Evolutionary conservation across 2,888 invertebrate genomes (phyloP).

Genomic region (Fabriciana adippe): DNA sequence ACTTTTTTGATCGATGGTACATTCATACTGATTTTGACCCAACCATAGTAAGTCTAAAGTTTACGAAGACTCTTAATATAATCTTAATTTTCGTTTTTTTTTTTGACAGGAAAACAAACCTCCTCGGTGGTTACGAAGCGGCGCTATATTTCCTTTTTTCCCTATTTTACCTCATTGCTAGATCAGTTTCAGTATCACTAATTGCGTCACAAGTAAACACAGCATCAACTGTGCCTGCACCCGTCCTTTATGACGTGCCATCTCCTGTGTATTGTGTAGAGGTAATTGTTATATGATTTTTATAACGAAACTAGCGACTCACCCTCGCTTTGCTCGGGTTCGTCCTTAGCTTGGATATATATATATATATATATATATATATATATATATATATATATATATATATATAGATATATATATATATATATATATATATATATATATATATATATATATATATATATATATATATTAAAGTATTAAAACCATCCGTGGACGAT

Average conservation of each 20-base stretch:
- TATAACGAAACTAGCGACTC: too few species aligned
- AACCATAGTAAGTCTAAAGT: background rate
- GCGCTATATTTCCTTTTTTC: conserved; percentile 85
- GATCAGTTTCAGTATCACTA: conserved; percentile 84
- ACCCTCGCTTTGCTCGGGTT: too few species aligned
- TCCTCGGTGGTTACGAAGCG: conserved; percentile 79
- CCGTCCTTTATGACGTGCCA: conserved; percentile 84
- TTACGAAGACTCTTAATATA: background rate
- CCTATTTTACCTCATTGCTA: conserved; percentile 83
- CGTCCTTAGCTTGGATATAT: too few species aligned
- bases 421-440: too few species aligned
- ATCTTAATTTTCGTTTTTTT: background rate
- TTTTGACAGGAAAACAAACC: conserved; percentile 52
- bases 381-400: too few species aligned
- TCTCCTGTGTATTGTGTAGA: conserved; percentile 84
- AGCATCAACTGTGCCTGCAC: conserved; percentile 80
- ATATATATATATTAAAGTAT: too few species aligned
- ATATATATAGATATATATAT: too few species aligned
- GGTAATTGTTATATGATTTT: conserved; percentile 48
- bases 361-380: too few species aligned
- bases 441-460: too few species aligned
- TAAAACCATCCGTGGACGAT: too few species aligned
- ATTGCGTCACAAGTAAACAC: conserved; percentile 83
- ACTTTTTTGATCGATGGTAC: too few species aligned
- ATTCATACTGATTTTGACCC: background rate